Percentiles rank a stretch among this genome's conserved stretches.
These are phyloP conservation scores for Atta texana DNA, from an alignment of 1,140 invertebrate species.

Conservation along the genomic window DNA sequence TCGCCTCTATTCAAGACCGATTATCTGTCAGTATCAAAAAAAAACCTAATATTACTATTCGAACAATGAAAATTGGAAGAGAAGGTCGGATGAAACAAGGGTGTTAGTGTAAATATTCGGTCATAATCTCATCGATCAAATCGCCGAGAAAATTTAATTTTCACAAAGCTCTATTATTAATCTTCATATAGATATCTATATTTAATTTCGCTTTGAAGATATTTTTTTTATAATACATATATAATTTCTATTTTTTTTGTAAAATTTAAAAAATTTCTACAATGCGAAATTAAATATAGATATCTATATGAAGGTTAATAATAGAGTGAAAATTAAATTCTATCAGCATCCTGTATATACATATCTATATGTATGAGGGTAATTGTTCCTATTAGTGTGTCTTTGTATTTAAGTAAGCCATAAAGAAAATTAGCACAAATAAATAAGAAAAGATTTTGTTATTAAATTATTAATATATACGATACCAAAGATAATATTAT, in stretches of 20 bases:
- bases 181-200: conserved; percentile 18
- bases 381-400: too few species aligned
- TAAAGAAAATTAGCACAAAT: too few species aligned
- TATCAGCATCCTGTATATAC: too few species aligned
- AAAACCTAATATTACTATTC: conserved; percentile 44
- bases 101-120: conserved; percentile 11
- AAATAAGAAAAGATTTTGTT: too few species aligned
- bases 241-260: too few species aligned
- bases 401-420: too few species aligned
- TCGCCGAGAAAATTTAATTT: conserved; percentile 6
- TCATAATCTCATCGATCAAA: conserved; percentile 6
- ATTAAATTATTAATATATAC: too few species aligned
- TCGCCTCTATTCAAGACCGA: conserved; percentile 25
- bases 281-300: background rate
- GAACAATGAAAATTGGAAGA: conserved; percentile 7
- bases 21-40: conserved; percentile 3
- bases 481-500: too few species aligned
- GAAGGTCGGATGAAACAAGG: conserved; percentile 8
- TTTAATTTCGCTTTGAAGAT: background rate
- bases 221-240: too few species aligned
- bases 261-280: too few species aligned
- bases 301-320: conserved; percentile 10
- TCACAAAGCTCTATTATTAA: background rate
- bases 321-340: background rate
- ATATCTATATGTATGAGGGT: too few species aligned